These are phyloP conservation scores for Schizopygopsis pylzovi DNA, from an alignment of 2,797 vertebrate genomes.

Conservation along the genomic window DNA sequence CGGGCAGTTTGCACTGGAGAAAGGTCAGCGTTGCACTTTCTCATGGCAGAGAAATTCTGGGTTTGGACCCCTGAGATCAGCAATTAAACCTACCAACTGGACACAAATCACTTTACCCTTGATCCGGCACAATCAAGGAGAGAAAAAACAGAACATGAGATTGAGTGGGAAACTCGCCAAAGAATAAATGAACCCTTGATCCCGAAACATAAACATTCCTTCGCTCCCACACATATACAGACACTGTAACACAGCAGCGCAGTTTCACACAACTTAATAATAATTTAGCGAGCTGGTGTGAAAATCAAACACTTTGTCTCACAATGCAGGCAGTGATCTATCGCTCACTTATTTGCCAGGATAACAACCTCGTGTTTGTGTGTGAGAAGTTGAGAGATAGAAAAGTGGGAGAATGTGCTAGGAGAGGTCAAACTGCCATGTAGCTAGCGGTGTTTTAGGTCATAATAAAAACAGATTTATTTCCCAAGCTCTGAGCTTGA, in stretches of 20 bases:
- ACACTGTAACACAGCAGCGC: conserved; percentile 46
- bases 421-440: conserved; percentile 33
- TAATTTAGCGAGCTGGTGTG: conserved; percentile 79
- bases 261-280: conserved; percentile 72
- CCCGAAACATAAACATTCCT: conserved; percentile 59
- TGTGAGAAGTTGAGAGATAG: conserved; percentile 17
- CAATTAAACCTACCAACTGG: conserved; percentile 56
- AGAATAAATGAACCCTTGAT: conserved; percentile 60
- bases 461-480: conserved; percentile 32
- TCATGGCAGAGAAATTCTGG: conserved; percentile 40
- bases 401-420: conserved; percentile 42
- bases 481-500: conserved; percentile 17
- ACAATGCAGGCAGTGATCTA: conserved; percentile 78
- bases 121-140: conserved; percentile 43
- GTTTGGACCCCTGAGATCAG: conserved; percentile 33
- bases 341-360: conserved; percentile 81
- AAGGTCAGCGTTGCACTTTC: conserved; percentile 5
- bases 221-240: conserved; percentile 69
- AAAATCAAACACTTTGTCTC: conserved; percentile 84
- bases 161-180: conserved; percentile 52
- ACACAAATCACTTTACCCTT: conserved; percentile 44
- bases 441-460: conserved; percentile 13
- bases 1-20: neutral
- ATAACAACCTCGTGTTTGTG: conserved; percentile 67
- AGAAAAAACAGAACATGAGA: conserved; percentile 43